These are phyloP conservation scores for Stigmatopora nigra DNA, from an alignment of 2,113 vertebrate genomes.

Conservation along the genomic window DNA sequence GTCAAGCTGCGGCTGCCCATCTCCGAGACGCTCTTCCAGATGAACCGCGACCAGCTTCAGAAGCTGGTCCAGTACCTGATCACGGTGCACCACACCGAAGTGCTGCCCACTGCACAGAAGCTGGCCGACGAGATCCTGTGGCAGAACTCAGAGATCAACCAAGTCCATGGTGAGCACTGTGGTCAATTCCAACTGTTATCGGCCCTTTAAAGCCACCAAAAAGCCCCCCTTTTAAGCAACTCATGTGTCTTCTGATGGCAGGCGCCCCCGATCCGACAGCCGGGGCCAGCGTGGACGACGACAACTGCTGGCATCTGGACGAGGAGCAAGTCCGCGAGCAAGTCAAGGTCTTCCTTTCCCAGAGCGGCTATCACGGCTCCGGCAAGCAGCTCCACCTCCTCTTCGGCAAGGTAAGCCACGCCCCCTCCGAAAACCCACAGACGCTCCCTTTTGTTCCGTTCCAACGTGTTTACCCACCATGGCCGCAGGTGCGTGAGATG, in stretches of 20 bases:
- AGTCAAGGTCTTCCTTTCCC: constrained; percentile 96
- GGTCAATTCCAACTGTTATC: no score
- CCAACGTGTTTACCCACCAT: background rate
- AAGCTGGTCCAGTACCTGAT: constrained; percentile 99
- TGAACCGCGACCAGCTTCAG: constrained; percentile 98
- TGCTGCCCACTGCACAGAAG: constrained; percentile 96
- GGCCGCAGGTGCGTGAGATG: constrained; percentile 89
- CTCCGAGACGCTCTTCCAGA: constrained; percentile 98
- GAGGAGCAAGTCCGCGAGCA: constrained; percentile 99
- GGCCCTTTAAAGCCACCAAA: no score
- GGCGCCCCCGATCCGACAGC: constrained; percentile 98
- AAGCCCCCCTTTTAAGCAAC: no score
- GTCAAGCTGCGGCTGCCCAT: constrained; percentile 98
- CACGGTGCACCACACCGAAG: constrained; percentile 96
- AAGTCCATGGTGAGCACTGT: constrained; percentile 81
- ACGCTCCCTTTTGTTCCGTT: background rate
- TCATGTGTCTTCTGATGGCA: constrained; percentile 35
- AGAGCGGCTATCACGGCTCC: constrained; percentile 95
- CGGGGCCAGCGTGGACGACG: constrained; percentile 95
- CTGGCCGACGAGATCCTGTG: constrained; percentile 97
- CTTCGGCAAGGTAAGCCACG: constrained; percentile 88
- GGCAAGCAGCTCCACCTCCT: constrained; percentile 98
- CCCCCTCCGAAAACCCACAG: background rate
- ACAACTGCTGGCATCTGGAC: constrained; percentile 99
- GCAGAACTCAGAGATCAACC: constrained; percentile 98